Conservation (phyloP, 2,888 invertebrate genomes). For the Ephialtes manifestator region DNA sequence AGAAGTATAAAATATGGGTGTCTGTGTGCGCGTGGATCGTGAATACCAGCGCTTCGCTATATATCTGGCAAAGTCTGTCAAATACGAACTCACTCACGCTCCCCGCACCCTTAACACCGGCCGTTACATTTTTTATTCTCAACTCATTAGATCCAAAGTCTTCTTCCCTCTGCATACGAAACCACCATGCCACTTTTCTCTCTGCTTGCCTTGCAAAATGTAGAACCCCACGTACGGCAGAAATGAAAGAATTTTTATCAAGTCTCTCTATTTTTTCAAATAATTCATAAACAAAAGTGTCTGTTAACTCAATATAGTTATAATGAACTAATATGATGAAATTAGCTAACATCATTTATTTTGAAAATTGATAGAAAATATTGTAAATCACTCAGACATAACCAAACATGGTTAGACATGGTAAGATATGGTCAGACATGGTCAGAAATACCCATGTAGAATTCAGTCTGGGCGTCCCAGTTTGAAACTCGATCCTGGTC, state of each 20-base stretch:
- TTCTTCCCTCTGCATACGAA: neutral
- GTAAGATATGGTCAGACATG: too few relatives aligned
- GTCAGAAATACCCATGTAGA: too few relatives aligned
- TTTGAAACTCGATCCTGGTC: too few relatives aligned
- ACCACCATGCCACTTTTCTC: neutral
- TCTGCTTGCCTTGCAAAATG: neutral
- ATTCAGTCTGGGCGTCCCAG: too few relatives aligned
- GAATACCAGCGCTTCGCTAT: neutral
- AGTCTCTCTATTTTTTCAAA: neutral
- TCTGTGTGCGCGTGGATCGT: neutral
- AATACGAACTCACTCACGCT: neutral
- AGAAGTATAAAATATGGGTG: conserved; percentile 45
- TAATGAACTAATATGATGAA: too few relatives aligned
- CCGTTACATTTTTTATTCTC: conserved; percentile 33
- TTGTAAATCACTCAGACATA: too few relatives aligned
- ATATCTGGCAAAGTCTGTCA: neutral
- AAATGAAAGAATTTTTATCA: too few relatives aligned
- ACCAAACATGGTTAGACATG: too few relatives aligned
- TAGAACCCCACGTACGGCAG: too few relatives aligned
- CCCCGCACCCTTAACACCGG: neutral
- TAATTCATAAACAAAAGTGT: neutral
- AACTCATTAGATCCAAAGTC: neutral
- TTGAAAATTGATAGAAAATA: too few relatives aligned
- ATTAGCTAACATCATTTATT: too few relatives aligned
- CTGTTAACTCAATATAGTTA: too few relatives aligned